Evolutionary conservation across 2,888 invertebrate species (phyloP).

Genomic region (Scrobipalpa costella): DNA sequence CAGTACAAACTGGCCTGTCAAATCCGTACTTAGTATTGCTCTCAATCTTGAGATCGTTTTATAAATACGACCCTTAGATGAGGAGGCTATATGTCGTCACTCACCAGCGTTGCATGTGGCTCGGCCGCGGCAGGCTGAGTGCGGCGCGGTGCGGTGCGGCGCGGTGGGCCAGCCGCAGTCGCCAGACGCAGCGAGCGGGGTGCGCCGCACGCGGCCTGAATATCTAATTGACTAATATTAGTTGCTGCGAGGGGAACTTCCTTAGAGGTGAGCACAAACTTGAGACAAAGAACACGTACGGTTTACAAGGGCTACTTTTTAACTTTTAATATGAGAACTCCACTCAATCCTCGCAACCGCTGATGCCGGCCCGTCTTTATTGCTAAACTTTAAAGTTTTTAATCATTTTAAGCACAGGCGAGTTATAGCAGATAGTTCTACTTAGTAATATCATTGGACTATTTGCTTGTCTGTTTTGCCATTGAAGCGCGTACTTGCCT

Average conservation of each 20-base stretch:
- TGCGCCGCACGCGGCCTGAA: slow-evolving; percentile 71
- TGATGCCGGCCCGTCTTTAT: slow-evolving; percentile 31
- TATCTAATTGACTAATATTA: slow-evolving; percentile 80
- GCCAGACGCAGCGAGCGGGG: slow-evolving; percentile 61
- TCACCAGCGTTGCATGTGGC: not conserved
- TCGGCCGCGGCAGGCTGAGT: slow-evolving; percentile 18
- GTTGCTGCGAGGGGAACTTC: slow-evolving; percentile 71
- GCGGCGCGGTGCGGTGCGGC: slow-evolving; percentile 37
- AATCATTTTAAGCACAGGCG: slow-evolving; percentile 35
- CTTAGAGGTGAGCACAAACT: slow-evolving; percentile 73
- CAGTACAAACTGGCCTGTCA: no score
- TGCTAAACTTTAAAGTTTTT: slow-evolving; percentile 30
- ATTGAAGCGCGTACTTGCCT: slow-evolving; percentile 1
- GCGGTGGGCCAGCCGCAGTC: slow-evolving; percentile 44
- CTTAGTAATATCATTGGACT: not conserved
- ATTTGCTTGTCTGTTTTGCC: not conserved
- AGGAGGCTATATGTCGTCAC: slow-evolving; percentile 4
- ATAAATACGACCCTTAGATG: no score
- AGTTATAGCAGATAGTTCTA: not conserved
- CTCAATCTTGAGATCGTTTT: no score
- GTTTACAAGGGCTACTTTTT: slow-evolving; percentile 68
- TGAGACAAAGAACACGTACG: slow-evolving; percentile 77
- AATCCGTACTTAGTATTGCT: no score
- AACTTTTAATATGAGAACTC: slow-evolving; percentile 62
- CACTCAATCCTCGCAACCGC: slow-evolving; percentile 36